Percentiles rank a stretch among this genome's conserved stretches.
phyloP scores from a whole-genome alignment of 2,888 invertebrate genomes.

The Campaea margaritaria region DNA sequence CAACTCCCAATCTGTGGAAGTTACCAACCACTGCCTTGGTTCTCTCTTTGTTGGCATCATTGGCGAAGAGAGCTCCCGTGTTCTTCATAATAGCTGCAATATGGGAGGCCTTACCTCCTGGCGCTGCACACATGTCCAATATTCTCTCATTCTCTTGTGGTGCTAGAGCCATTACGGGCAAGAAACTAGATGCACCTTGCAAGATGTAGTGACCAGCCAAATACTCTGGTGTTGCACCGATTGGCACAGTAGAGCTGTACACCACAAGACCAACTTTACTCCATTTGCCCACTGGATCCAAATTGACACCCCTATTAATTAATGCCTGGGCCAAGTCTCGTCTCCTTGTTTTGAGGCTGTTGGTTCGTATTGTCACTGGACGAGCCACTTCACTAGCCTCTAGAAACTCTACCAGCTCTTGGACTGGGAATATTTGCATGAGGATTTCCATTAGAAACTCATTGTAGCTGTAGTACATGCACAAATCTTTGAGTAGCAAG shows the following conservation, averaged over 20 bases:
- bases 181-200: slow-evolving; percentile 97
- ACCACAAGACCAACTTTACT: slow-evolving; percentile 98
- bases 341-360: slow-evolving; percentile 96
- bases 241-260: slow-evolving; percentile 97
- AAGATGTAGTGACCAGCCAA: slow-evolving; percentile 99
- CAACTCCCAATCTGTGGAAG: slow-evolving; percentile 97
- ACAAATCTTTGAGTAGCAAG: slow-evolving; percentile 93
- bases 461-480: slow-evolving; percentile 98
- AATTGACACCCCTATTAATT: slow-evolving; percentile 98
- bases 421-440: slow-evolving; percentile 94
- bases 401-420: slow-evolving; percentile 95
- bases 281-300: slow-evolving; percentile 99
- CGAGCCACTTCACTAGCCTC: slow-evolving; percentile 98
- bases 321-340: slow-evolving; percentile 97
- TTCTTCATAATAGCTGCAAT: slow-evolving; percentile 99
- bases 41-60: slow-evolving; percentile 96
- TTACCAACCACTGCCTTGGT: slow-evolving; percentile 97
- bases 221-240: slow-evolving; percentile 99
- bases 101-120: slow-evolving; percentile 99
- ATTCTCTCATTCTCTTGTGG: slow-evolving; percentile 98
- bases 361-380: slow-evolving; percentile 97
- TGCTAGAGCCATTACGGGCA: slow-evolving; percentile 99
- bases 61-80: slow-evolving; percentile 97
- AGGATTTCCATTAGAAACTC: slow-evolving; percentile 96
- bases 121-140: slow-evolving; percentile 98